Conservation (phyloP, 2,113 vertebrate genomes). For the Channa maculata region DNA sequence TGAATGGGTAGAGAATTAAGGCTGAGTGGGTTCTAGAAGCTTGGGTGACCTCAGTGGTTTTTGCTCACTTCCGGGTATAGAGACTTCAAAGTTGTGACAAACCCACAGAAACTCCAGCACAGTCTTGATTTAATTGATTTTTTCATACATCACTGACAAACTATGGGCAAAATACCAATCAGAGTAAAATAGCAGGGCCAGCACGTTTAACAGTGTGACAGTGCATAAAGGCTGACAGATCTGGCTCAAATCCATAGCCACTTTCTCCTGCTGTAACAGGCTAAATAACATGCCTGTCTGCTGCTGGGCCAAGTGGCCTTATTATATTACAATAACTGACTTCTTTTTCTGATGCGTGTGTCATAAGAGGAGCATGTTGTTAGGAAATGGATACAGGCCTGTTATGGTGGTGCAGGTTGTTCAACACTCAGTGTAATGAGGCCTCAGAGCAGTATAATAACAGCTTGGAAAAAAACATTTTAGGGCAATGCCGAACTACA, state of each 20-base stretch:
- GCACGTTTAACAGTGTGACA: constrained; percentile 71
- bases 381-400: constrained; percentile 47
- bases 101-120: constrained; percentile 81
- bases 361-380: constrained; percentile 50
- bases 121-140: constrained; percentile 91
- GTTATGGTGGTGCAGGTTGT: constrained; percentile 28
- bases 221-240: constrained; percentile 69
- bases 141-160: constrained; percentile 94
- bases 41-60: constrained; percentile 78
- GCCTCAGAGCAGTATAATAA: constrained; percentile 45
- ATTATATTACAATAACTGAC: constrained; percentile 65
- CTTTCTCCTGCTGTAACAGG: constrained; percentile 52
- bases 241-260: constrained; percentile 55
- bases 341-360: constrained; percentile 47
- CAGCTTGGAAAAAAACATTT: constrained; percentile 44
- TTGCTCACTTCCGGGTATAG: constrained; percentile 27
- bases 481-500: constrained; percentile 46
- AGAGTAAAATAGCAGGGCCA: constrained; percentile 76
- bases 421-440: constrained; percentile 46
- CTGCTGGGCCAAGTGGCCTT: constrained; percentile 50
- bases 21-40: neutral
- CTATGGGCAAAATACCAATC: constrained; percentile 64
- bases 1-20: no score
- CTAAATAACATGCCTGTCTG: constrained; percentile 33
- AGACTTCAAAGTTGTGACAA: constrained; percentile 48